Evolutionary conservation across 2,888 invertebrate species (phyloP).

Genomic region (Serrognathus titanus): DNA sequence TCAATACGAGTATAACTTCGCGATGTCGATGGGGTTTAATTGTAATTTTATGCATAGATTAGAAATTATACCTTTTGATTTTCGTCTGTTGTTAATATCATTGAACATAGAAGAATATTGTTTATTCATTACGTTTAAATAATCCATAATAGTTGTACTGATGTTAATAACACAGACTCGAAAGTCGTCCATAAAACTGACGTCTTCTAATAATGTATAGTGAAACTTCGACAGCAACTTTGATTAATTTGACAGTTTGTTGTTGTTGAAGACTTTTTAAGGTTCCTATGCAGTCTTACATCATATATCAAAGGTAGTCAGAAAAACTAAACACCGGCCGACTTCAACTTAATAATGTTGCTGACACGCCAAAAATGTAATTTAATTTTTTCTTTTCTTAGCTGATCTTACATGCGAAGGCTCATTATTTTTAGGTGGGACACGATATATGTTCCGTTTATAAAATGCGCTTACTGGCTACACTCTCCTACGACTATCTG

Average conservation of each 20-base stretch:
- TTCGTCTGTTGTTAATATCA: too few species aligned
- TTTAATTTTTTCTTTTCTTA: constrained; percentile 43
- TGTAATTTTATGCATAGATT: constrained; percentile 25
- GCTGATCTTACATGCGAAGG: too few species aligned
- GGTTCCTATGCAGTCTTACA: constrained; percentile 34
- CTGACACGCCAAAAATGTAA: constrained; percentile 46
- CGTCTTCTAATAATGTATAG: constrained; percentile 39
- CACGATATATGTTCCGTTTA: constrained; percentile 8
- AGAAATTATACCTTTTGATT: background rate
- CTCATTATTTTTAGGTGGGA: too few species aligned
- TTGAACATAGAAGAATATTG: too few species aligned
- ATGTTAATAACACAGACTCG: constrained; percentile 19
- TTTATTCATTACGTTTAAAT: too few species aligned
- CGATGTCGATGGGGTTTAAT: constrained; percentile 34
- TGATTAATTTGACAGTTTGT: constrained; percentile 43
- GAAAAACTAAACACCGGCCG: constrained; percentile 42
- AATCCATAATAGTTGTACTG: background rate
- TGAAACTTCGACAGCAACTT: constrained; percentile 36
- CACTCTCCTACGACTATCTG: constrained; percentile 29
- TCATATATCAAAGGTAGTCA: constrained; percentile 41
- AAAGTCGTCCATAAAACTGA: constrained; percentile 27
- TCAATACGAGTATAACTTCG: constrained; percentile 35
- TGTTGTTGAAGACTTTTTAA: constrained; percentile 38
- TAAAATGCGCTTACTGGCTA: constrained; percentile 19
- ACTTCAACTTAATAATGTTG: constrained; percentile 42